phyloP scores from a whole-genome alignment of 2,888 invertebrate genomes.

The Cantharis lateralis region DNA sequence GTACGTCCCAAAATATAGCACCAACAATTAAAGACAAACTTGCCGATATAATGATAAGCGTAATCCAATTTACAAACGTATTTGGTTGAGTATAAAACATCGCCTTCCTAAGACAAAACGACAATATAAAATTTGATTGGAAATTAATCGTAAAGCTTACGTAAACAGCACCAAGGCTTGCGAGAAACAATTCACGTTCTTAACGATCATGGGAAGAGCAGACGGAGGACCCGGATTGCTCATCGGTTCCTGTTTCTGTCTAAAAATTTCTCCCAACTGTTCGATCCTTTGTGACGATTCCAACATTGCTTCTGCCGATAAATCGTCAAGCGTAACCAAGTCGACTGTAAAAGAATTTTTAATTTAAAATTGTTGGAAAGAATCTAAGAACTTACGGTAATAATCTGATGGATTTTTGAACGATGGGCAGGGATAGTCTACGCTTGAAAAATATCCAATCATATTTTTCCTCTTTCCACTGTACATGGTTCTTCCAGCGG shows the following conservation, averaged over 20 bases:
- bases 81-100: conserved; percentile 84
- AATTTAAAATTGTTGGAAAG: conserved; percentile 1
- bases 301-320: conserved; percentile 91
- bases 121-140: not conserved
- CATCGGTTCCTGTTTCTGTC: conserved; percentile 67
- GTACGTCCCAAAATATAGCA: conserved; percentile 88
- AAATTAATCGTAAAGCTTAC: conserved; percentile 51
- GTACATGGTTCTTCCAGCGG: conserved; percentile 90
- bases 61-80: conserved; percentile 78
- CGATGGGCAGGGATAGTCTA: conserved; percentile 93
- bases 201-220: conserved; percentile 69
- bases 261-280: conserved; percentile 82
- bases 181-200: conserved; percentile 66
- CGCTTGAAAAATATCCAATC: conserved; percentile 85
- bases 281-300: conserved; percentile 94
- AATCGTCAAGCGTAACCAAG: conserved; percentile 88
- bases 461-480: conserved; percentile 88
- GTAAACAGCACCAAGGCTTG: conserved; percentile 73
- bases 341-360: conserved; percentile 71
- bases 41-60: conserved; percentile 77
- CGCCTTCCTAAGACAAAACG: conserved; percentile 58
- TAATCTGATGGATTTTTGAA: conserved; percentile 97
- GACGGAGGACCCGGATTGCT: conserved; percentile 80
- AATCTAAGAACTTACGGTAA: conserved; percentile 74
- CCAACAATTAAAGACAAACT: conserved; percentile 83